phyloP scores from a whole-genome alignment of 2,888 invertebrate species.

The Steinernema scapterisci region DNA sequence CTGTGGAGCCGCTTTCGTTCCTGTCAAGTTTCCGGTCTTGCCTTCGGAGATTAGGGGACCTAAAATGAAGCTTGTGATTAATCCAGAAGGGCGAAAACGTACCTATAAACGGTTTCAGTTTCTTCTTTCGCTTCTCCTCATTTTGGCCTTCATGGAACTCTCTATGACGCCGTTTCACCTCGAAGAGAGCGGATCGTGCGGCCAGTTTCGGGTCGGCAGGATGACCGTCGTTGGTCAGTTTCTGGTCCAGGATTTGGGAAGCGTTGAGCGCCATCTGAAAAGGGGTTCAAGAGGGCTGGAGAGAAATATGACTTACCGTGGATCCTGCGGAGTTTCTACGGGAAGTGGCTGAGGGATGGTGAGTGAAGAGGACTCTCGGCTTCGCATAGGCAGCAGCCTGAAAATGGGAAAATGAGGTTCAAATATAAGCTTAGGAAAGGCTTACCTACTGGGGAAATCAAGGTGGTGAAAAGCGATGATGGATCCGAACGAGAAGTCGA shows the following conservation, averaged over 20 bases:
- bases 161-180: neutral
- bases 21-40: too few species aligned
- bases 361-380: neutral
- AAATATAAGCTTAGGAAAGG: neutral
- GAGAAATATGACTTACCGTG: neutral
- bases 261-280: neutral
- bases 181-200: neutral
- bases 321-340: neutral
- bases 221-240: neutral
- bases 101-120: too few species aligned
- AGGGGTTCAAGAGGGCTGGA: neutral
- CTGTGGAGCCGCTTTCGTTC: constrained; percentile 31
- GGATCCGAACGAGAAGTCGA: constrained; percentile 13
- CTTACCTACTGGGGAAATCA: neutral
- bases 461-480: neutral
- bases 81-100: too few species aligned
- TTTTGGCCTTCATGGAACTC: neutral
- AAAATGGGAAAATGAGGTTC: neutral
- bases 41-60: too few species aligned
- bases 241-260: neutral
- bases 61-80: too few species aligned
- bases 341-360: constrained; percentile 3
- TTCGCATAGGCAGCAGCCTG: neutral
- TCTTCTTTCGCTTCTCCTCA: neutral
- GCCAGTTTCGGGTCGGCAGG: too few species aligned